Evolutionary conservation across 1,140 invertebrate genomes (phyloP), one percentile per base, ranked within the genome.

Genomic region (Melipona quadrifasciata): DNA sequence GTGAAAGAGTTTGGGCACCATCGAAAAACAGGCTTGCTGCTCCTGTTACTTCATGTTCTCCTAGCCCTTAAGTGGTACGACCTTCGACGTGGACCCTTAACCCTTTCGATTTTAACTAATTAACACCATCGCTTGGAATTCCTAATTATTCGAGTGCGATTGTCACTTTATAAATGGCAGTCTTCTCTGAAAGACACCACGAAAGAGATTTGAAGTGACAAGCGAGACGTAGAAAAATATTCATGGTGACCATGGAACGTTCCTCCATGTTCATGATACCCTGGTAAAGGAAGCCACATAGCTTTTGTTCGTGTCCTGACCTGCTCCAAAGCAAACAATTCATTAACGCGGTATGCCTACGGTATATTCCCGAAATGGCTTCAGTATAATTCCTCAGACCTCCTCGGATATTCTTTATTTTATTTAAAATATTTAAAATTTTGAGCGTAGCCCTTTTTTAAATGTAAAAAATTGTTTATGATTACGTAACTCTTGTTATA

Each of bases 31-130:
- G 17, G 16, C 39, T 47, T 8, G 5, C 5, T 31, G 24, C 81
- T 84, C 86, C 70, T 89, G 12, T 16, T 0, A 10, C 17, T 70
- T 90, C 55, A 86, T 92, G 87, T 71, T 92, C 64, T 47, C 91
- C 90, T 86, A 73, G 76, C 77, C 76, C 78, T 79, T 88, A 88
- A 91, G 90, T 92, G 87, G 87, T 91, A 82, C 88, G 87, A 87
- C 85, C 87, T 90, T 84, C 82, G 77, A 77, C 78, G 86, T 80
- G 64, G 64, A 82, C 79, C 84, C 84, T 86, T 87, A 83, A 86
- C 84, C 86, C 79, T 88, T 83, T 72, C 58, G 73, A 17, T 72
- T 64, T n/a, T n/a, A 31, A 27, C 80, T 84, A 81, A 85, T 89
- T 80, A 80, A 81, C 80, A 58, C 74, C 61, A 12, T 61, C 71